phyloP scores from a whole-genome alignment of 2,797 vertebrate genomes.

The Chelon labrosus region DNA sequence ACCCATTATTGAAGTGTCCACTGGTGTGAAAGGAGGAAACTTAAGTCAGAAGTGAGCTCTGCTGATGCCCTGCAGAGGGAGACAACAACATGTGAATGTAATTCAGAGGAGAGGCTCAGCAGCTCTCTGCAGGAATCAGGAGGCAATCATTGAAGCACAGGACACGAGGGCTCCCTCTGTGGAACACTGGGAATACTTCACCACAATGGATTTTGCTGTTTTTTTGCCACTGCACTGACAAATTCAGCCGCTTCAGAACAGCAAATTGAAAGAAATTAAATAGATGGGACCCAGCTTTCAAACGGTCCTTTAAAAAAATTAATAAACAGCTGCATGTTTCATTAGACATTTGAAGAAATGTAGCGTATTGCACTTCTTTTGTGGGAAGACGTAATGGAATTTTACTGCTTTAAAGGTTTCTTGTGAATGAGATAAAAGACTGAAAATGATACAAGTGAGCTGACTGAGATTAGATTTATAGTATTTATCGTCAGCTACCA shows the following conservation, averaged over 20 bases:
- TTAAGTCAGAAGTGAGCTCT: background rate
- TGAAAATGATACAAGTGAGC: no score
- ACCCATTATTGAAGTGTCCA: slow-evolving; percentile 40
- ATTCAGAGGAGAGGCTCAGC: background rate
- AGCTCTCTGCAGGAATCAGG: slow-evolving; percentile 16
- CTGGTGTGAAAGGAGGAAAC: slow-evolving; percentile 35
- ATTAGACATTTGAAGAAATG: background rate
- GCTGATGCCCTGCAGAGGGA: slow-evolving; percentile 72
- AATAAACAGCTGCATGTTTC: slow-evolving; percentile 17
- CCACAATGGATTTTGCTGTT: background rate
- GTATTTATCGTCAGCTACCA: no score
- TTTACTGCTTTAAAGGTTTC: no score
- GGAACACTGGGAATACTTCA: slow-evolving; percentile 22
- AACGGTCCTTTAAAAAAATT: slow-evolving; percentile 25
- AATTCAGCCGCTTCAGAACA: slow-evolving; percentile 19
- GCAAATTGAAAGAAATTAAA: slow-evolving; percentile 28
- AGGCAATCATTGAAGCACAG: slow-evolving; percentile 7
- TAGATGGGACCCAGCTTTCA: background rate
- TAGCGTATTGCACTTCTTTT: background rate
- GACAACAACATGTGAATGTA: slow-evolving; percentile 42
- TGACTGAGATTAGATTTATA: no score
- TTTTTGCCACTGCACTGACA: slow-evolving; percentile 20
- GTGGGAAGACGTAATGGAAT: background rate
- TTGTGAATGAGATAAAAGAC: no score
- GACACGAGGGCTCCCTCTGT: slow-evolving; percentile 15